Evolutionary conservation across 2,797 vertebrate genomes (phyloP).

Genomic region (Anisognathus igniventris): DNA sequence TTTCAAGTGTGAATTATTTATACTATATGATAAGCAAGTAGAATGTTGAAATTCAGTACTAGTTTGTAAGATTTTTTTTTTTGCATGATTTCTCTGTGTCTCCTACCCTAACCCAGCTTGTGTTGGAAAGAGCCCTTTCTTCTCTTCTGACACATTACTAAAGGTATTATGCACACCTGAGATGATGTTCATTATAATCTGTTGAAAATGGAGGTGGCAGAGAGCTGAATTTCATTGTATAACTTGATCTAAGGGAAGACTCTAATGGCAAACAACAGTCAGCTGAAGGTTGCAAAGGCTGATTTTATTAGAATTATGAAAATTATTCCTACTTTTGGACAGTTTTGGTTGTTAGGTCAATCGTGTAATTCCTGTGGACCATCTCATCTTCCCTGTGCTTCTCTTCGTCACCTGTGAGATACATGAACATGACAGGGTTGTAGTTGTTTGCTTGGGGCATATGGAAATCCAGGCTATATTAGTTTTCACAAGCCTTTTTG

Average conservation of each 20-base stretch:
- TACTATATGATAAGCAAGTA: conserved; percentile 81
- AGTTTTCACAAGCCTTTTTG: not conserved
- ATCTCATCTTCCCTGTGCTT: not conserved
- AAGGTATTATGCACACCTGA: conserved; percentile 27
- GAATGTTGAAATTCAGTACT: conserved; percentile 81
- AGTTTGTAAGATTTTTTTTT: conserved; percentile 75
- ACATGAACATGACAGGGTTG: not conserved
- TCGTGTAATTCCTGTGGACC: not conserved
- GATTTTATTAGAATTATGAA: not conserved
- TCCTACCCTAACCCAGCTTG: not conserved
- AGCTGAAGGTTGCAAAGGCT: not conserved
- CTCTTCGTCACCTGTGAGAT: accelerated
- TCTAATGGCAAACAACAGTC: conserved; percentile 38
- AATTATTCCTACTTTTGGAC: not conserved
- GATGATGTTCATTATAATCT: conserved; percentile 31
- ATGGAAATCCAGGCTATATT: not conserved
- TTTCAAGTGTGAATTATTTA: conserved; percentile 89
- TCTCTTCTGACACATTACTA: conserved; percentile 41
- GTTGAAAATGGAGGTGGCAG: conserved; percentile 31
- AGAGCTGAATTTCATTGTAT: conserved; percentile 13
- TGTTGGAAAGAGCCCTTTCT: conserved; percentile 21
- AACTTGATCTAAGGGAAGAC: conserved; percentile 37
- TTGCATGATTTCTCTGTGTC: conserved; percentile 65
- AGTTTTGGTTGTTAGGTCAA: not conserved
- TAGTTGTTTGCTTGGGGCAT: not conserved